Conservation (phyloP, 2,797 vertebrate genomes). For the Megalops cyprinoides region DNA sequence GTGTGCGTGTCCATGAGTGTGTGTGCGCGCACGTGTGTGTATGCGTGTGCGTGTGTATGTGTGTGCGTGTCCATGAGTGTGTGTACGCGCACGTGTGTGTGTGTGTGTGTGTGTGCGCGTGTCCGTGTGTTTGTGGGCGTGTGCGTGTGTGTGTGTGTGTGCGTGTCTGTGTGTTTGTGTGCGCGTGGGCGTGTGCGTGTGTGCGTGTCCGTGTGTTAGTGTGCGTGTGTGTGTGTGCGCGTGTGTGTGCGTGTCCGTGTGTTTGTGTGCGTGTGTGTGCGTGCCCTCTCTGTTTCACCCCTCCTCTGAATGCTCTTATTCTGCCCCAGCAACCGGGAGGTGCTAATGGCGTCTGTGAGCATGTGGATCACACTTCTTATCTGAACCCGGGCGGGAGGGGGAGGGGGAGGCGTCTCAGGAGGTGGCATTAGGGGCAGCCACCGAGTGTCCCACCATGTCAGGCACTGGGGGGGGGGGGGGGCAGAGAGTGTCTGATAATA, state of each 20-base stretch:
- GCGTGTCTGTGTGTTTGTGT: background rate
- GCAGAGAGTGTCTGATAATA: background rate
- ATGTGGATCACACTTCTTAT: no score
- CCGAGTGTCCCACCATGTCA: constrained; percentile 1
- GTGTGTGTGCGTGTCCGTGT: background rate
- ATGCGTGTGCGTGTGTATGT: background rate
- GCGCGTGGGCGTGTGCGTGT: background rate
- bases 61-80: no score
- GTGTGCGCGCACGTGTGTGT: background rate
- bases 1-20: background rate
- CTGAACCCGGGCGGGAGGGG: background rate
- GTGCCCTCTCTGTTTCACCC: background rate
- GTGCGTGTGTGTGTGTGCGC: background rate
- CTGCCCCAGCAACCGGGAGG: no score
- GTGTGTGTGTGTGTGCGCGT: background rate
- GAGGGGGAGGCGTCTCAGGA: no score
- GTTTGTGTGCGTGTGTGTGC: background rate
- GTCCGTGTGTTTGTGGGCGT: background rate
- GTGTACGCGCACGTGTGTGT: background rate
- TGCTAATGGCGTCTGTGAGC: no score
- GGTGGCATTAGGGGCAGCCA: no score
- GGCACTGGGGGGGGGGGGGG: constrained; percentile 3
- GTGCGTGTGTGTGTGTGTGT: no score
- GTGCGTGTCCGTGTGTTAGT: background rate
- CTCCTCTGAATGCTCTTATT: background rate